These are phyloP conservation scores for Cheiracanthium punctorium DNA, from an alignment of 2,888 invertebrate genomes.

Conservation along the genomic window DNA sequence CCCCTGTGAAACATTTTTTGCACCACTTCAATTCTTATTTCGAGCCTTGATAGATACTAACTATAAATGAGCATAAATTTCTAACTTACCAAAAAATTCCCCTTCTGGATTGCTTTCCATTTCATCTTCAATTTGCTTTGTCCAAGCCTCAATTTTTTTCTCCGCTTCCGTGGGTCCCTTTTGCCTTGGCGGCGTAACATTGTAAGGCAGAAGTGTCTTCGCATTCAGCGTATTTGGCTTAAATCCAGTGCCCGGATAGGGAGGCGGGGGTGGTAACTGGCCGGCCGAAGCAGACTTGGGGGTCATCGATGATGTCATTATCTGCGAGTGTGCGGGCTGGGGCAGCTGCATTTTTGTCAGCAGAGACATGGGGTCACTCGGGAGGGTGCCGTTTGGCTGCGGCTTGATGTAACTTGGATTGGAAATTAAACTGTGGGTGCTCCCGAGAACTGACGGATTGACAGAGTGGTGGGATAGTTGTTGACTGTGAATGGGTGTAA, in stretches of 20 bases:
- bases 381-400: slow-evolving; percentile 35
- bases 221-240: slow-evolving; percentile 58
- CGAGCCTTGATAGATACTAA: too few species aligned
- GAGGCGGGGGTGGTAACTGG: slow-evolving; percentile 35
- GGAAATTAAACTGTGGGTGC: slow-evolving; percentile 28
- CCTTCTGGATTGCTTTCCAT: slow-evolving; percentile 96
- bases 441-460: slow-evolving; percentile 12
- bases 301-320: slow-evolving; percentile 47
- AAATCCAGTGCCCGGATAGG: slow-evolving; percentile 33
- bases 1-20: too few species aligned
- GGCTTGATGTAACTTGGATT: slow-evolving; percentile 30
- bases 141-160: slow-evolving; percentile 93
- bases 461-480: slow-evolving; percentile 30
- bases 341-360: slow-evolving; percentile 49
- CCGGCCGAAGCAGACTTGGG: slow-evolving; percentile 24
- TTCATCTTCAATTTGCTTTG: slow-evolving; percentile 93
- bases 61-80: too few species aligned
- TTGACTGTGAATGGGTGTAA: slow-evolving; percentile 52
- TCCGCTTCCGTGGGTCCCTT: slow-evolving; percentile 91
- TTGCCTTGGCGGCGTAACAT: slow-evolving; percentile 90
- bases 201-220: slow-evolving; percentile 83
- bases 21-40: too few species aligned
- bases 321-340: slow-evolving; percentile 46
- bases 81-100: slow-evolving; percentile 90
- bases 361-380: slow-evolving; percentile 19